These are phyloP conservation scores for Lasioglossum calceatum DNA, from an alignment of 2,888 invertebrate species.

Conservation along the genomic window DNA sequence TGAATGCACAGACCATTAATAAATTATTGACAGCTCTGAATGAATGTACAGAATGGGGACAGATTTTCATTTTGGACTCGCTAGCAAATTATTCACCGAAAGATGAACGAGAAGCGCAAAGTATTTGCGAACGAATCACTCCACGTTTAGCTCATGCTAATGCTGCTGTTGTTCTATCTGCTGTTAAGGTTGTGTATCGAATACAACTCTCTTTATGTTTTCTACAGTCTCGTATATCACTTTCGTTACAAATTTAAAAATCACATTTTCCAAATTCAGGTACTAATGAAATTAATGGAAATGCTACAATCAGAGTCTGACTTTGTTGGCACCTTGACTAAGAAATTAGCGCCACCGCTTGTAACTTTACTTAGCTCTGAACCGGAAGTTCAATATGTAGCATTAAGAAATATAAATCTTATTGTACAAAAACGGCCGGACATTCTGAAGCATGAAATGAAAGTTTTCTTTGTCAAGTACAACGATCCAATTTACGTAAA, in stretches of 20 bases:
- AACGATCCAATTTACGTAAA: constrained; percentile 99
- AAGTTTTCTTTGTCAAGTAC: constrained; percentile 99
- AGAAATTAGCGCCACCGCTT: constrained; percentile 99
- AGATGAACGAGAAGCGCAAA: constrained; percentile 99
- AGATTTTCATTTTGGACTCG: constrained; percentile 99
- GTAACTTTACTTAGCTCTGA: constrained; percentile 99
- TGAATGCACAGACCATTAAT: constrained; percentile 99
- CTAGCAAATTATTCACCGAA: constrained; percentile 98
- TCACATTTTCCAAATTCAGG: constrained; percentile 82
- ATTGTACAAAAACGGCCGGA: constrained; percentile 99
- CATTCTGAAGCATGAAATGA: constrained; percentile 99
- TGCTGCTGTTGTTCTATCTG: constrained; percentile 99
- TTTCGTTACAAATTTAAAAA: constrained; percentile 4
- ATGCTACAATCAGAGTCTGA: constrained; percentile 97
- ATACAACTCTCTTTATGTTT: constrained; percentile 21
- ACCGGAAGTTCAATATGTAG: constrained; percentile 99
- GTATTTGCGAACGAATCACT: constrained; percentile 98
- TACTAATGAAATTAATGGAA: constrained; percentile 99
- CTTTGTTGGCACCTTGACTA: constrained; percentile 96
- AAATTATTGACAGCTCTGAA: constrained; percentile 98
- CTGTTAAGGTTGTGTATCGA: constrained; percentile 92
- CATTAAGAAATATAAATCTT: constrained; percentile 98
- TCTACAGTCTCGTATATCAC: background rate
- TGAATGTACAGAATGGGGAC: constrained; percentile 99
- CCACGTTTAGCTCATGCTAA: constrained; percentile 99